These are phyloP conservation scores for Hiodon tergisus DNA, from an alignment of 2,113 vertebrate genomes.

Conservation along the genomic window DNA sequence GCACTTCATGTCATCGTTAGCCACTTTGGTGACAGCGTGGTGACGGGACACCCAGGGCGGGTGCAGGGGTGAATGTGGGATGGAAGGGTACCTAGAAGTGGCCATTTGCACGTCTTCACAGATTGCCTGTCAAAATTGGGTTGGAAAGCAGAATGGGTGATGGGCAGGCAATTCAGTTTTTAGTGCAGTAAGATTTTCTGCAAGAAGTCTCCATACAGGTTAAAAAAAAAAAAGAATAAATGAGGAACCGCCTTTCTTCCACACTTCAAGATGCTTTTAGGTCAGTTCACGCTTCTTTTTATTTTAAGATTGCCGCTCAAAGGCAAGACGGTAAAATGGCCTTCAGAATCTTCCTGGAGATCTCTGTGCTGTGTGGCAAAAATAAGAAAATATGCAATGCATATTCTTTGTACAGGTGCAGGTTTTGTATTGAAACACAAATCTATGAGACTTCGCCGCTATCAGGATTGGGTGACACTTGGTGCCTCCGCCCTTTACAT, in stretches of 20 bases:
- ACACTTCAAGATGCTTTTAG: no score
- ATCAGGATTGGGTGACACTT: slow-evolving; percentile 24
- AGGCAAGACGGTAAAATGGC: no score
- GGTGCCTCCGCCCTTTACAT: slow-evolving; percentile 41
- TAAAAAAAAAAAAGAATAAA: no score
- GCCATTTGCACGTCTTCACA: slow-evolving; percentile 34
- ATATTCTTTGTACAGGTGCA: slow-evolving; percentile 13
- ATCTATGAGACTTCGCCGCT: slow-evolving; percentile 38
- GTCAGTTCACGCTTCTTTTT: no score
- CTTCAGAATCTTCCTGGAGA: no score
- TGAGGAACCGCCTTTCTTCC: no score
- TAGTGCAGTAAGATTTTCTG: no score
- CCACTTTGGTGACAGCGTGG: not conserved
- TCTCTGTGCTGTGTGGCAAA: no score
- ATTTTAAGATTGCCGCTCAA: no score
- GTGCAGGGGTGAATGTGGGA: not conserved
- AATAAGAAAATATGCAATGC: no score
- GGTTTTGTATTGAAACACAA: slow-evolving; percentile 43
- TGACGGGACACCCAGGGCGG: not conserved
- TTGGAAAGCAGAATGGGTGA: slow-evolving; percentile 15
- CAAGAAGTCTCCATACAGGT: no score
- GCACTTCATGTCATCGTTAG: slow-evolving; percentile 31
- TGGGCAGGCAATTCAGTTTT: no score
- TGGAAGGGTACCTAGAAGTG: slow-evolving; percentile 24
- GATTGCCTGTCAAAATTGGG: slow-evolving; percentile 30